Evolutionary conservation across 2,113 vertebrate genomes (phyloP), one percentile per base, ranked within the genome.

Genomic region (Antennarius striatus): DNA sequence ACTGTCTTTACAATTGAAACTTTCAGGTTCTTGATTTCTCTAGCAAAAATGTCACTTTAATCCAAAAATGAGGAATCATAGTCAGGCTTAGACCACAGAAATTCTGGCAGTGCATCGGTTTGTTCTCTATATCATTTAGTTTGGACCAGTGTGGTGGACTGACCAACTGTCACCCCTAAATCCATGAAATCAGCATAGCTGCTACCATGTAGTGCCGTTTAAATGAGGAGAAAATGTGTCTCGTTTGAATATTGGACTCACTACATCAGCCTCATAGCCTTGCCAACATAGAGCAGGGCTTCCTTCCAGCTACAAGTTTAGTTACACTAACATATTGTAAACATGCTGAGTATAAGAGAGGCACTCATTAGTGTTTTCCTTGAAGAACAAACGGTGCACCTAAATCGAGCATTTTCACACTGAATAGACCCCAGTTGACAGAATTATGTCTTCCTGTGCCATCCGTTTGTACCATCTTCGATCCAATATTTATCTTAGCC

Each of bases 371-470:
- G 66, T 71, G 45, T 69, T 76, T 84, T 71, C 73, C 66, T 77
- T 84, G 58, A 71, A 75, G 75, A 79, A 84, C 77, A 82, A 85
- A 73, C 75, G 72, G 79, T 75, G 65, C 65, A 86, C 78, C 73
- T 85, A 87, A 87, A 79, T 87, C 66, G 77, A 81, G 76, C 68
- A 69, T 68, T 72, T 83, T 75, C 72, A 77, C 71, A 80, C 56
- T 87, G 71, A 88, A 85, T 68, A 84, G 75, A 87, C 75, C 71
- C 67, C 83, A 81, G 77, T 84, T 89, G 86, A 88, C 88, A 86
- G 85, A 89, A 90, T 87, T 67, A 85, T 85, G 84, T 87, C 73
- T 88, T 89, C 79, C 62, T 81, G 73, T 80, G 81, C 84, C 82
- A 87, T 86, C 78, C 79, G 71, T 82, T 85, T 87, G 82, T 80